phyloP scores from a whole-genome alignment of 2,888 invertebrate genomes.

The Callinectes sapidus region DNA sequence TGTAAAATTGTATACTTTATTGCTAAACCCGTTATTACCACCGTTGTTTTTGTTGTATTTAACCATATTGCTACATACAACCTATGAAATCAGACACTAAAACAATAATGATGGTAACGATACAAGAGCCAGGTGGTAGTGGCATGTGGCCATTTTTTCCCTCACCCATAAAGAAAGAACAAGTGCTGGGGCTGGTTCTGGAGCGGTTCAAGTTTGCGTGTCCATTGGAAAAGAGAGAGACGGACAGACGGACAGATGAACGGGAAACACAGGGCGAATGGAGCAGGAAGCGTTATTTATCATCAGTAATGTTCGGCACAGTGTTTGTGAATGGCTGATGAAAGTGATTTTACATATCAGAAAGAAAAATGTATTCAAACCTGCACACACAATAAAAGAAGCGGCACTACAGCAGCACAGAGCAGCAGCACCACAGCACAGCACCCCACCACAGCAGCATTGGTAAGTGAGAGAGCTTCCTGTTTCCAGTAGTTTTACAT shows the following conservation, averaged over 20 bases:
- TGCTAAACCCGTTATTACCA: neutral
- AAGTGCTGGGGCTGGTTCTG: neutral
- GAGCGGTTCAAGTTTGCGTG: too few species aligned
- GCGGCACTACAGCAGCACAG: neutral
- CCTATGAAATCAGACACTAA: too few species aligned
- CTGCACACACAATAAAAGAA: neutral
- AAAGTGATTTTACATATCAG: neutral
- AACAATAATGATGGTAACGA: too few species aligned
- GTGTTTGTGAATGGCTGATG: conserved; percentile 27
- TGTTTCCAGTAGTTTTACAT: neutral
- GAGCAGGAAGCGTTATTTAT: neutral
- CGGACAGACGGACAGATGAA: neutral
- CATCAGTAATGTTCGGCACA: neutral
- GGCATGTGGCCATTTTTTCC: neutral
- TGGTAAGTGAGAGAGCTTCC: neutral
- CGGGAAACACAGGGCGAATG: neutral
- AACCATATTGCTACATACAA: too few species aligned
- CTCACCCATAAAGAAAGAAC: neutral
- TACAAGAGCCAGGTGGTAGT: too few species aligned
- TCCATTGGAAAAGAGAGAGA: neutral
- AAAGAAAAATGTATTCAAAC: conserved; percentile 1
- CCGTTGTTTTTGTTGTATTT: neutral
- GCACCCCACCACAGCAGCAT: neutral
- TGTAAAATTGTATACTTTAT: neutral
- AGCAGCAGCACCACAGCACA: too few species aligned